Base-by-base conservation (phyloP, 2,113 vertebrate species). In the Alligator sinensis region DNA sequence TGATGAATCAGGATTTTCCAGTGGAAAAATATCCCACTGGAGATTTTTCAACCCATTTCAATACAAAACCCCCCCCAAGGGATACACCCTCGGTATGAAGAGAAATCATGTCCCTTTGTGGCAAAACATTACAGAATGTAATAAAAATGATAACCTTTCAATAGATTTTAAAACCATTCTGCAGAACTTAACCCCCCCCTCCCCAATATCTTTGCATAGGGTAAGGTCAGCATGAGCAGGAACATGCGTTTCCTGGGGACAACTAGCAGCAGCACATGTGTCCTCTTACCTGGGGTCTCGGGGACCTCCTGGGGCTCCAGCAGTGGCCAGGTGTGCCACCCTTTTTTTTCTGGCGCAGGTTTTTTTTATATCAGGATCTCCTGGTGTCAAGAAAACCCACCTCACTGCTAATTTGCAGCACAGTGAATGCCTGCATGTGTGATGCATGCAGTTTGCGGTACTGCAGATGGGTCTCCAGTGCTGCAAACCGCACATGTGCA, bases 221-320 rank as follows among this genome's bases (percentile, higher is more conserved):
- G 47, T 9, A 47, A 7, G 9, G 7, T 47, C 47, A 7, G 7
- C 6, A 47, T 47, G 47, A 47, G 47, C 47, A 47, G 47, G 47
- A 4, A 3, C 0, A 6, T 58, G 22, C 3, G 5, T 1, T 79
- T 61, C 74, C 54, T 90, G 88, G 25, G n/a, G 13, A 47, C 47
- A 72, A 1, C 0, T 25, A 0, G n/a, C 27, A 12, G 28, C 47
- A 47, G 47, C 47, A 47, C 47, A 47, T 47, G 47, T 47, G 57
- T 55, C 25, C 16, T 21, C n/a, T 62, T 25, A 72, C 8, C 8
- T 62, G 18, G 12, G 6, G 9, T 63, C 61, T 63, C 24, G 14
- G 61, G 10, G 61, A 25, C 61, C 61, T 25, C 2, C 0, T 1
- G 0, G 1, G n/a, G 80, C 80, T 54, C 5, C 34, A 38, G 22